These are phyloP conservation scores for Drosophila tropicalis DNA, from an alignment of 1,140 invertebrate species.

Conservation along the genomic window DNA sequence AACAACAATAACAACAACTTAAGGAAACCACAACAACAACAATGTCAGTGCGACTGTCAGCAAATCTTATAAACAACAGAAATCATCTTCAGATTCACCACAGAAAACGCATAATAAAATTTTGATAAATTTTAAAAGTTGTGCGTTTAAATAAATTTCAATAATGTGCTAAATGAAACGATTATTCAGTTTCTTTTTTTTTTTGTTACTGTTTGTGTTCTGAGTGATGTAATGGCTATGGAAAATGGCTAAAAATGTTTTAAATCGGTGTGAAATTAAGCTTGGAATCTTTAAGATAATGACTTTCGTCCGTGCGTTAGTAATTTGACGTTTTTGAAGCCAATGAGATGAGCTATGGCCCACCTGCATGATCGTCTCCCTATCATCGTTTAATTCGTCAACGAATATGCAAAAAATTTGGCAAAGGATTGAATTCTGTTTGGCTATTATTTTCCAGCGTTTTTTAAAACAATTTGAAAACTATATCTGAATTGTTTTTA, in stretches of 20 bases:
- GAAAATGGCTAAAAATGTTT: background rate
- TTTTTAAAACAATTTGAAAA: too few species aligned
- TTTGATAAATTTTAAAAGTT: constrained; percentile 29
- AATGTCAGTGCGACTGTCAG: background rate
- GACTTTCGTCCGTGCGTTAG: background rate
- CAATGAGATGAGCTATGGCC: too few species aligned
- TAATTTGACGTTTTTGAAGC: too few species aligned
- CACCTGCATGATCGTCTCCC: too few species aligned
- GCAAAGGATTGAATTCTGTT: too few species aligned
- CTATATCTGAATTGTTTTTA: too few species aligned
- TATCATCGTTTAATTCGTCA: too few species aligned
- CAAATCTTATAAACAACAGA: constrained; percentile 28
- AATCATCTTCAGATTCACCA: constrained; percentile 16
- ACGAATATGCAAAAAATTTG: too few species aligned
- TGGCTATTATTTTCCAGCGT: too few species aligned
- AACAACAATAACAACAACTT: constrained; percentile 25
- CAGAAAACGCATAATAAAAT: background rate
- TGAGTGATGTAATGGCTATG: constrained; percentile 33
- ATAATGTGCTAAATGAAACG: constrained; percentile 48
- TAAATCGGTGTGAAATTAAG: background rate
- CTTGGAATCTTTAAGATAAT: background rate
- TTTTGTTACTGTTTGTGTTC: constrained; percentile 44
- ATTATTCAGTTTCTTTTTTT: constrained; percentile 11
- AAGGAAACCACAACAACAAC: constrained; percentile 26
- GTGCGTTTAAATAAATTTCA: constrained; percentile 54